Evolutionary conservation across 53 echinoderm and acorn worm species (phyloP).

Genomic region (Glandiceps talaboti): DNA sequence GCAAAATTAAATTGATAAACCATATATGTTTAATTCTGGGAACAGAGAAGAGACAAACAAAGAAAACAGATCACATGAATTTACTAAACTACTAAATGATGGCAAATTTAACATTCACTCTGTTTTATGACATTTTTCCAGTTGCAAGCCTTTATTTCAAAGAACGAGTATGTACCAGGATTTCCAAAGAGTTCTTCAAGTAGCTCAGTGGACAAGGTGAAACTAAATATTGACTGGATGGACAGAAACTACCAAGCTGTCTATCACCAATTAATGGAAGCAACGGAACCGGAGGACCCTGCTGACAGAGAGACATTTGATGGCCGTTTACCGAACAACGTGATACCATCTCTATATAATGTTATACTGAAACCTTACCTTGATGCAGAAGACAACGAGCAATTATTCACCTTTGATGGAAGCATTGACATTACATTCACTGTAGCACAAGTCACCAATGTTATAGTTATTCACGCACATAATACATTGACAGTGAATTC

Average conservation of each 20-base stretch:
- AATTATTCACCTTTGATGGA: constrained; percentile 77
- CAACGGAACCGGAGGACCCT: background rate
- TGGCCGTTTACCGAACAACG: constrained; percentile 51
- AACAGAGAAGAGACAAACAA: too few relatives aligned
- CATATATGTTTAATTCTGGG: too few relatives aligned
- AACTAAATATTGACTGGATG: background rate
- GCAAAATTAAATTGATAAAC: too few relatives aligned
- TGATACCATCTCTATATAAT: constrained; percentile 58
- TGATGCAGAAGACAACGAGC: constrained; percentile 37
- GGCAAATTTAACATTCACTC: too few relatives aligned
- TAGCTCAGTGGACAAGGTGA: background rate
- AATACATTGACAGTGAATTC: constrained; percentile 5
- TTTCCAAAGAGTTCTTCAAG: background rate
- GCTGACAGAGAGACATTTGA: constrained; percentile 37
- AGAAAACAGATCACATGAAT: too few relatives aligned
- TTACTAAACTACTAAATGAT: too few relatives aligned
- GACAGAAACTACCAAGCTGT: background rate
- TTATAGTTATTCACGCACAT: constrained; percentile 56
- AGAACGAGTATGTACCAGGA: background rate
- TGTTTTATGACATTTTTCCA: too few relatives aligned
- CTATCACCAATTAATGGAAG: background rate
- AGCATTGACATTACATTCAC: constrained; percentile 53
- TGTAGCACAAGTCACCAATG: constrained; percentile 29
- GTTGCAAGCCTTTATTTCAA: too few relatives aligned
- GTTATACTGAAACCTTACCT: constrained; percentile 70